phyloP scores from a whole-genome alignment of 2,888 invertebrate species.

The Drosophila silvestris region DNA sequence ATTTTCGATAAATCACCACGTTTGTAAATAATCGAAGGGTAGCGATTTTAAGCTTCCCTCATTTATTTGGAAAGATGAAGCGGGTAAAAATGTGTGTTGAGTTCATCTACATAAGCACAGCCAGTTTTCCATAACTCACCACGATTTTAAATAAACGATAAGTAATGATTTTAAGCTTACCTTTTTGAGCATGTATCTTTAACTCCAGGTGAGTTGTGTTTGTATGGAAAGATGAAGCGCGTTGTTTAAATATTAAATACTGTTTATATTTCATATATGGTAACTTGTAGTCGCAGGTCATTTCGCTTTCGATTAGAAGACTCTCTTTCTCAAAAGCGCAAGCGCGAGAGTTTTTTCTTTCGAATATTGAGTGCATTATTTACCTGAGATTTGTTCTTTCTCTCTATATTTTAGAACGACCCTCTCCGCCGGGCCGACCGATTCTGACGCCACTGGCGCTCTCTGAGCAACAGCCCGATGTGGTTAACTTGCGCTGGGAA shows the following conservation, averaged over 20 bases:
- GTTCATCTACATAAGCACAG: not conserved
- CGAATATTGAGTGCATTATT: slow-evolving; percentile 27
- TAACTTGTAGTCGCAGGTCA: not conserved
- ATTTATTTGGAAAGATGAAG: not conserved
- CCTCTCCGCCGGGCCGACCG: slow-evolving; percentile 93
- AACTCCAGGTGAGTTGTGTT: not conserved
- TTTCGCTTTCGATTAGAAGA: not conserved
- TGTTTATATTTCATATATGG: not conserved
- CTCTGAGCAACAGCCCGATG: slow-evolving; percentile 91
- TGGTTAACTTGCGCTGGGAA: slow-evolving; percentile 93
- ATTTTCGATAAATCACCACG: not conserved
- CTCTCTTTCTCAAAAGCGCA: slow-evolving; percentile 28
- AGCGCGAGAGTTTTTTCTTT: slow-evolving; percentile 24
- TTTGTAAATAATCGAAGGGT: not conserved
- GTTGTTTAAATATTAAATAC: not conserved
- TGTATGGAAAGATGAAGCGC: not conserved
- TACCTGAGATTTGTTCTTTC: slow-evolving; percentile 30
- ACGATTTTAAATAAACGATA: not conserved
- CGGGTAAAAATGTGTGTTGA: not conserved
- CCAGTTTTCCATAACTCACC: not conserved
- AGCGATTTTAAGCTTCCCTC: not conserved
- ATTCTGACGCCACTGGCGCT: slow-evolving; percentile 91
- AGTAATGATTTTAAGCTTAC: not conserved
- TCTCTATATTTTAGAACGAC: slow-evolving; percentile 87
- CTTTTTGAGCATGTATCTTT: not conserved